Evolutionary conservation across 1,140 invertebrate genomes (phyloP).

Genomic region (Alviniconcha marisindica): DNA sequence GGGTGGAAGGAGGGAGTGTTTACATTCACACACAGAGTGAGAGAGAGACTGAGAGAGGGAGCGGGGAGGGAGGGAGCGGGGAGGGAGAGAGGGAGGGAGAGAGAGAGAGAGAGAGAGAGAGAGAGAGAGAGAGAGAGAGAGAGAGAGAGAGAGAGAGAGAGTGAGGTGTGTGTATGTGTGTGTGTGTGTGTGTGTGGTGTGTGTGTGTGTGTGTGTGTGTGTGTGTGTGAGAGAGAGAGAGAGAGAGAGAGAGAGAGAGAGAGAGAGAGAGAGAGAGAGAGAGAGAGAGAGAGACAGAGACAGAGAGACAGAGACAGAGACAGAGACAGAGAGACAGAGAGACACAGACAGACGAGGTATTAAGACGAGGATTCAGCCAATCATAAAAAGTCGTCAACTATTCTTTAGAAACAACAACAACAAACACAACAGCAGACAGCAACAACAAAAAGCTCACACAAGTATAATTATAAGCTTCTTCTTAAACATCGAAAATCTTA

Average conservation of each 20-base stretch:
- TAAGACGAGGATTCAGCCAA: too few relatives aligned
- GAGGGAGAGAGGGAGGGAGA: not conserved
- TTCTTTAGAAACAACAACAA: too few relatives aligned
- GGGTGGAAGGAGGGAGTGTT: not conserved
- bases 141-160: not conserved
- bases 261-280: not conserved
- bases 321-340: constrained; percentile 1
- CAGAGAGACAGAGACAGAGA: not conserved
- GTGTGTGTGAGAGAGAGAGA: not conserved
- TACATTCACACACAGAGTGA: not conserved
- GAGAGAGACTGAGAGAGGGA: not conserved
- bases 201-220: not conserved
- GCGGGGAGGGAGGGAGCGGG: not conserved
- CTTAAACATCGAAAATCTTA: too few relatives aligned
- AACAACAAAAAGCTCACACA: too few relatives aligned
- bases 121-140: not conserved
- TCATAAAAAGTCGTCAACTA: too few relatives aligned
- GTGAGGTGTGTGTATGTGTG: not conserved
- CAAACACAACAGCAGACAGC: too few relatives aligned
- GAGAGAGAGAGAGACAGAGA: constrained; percentile 8
- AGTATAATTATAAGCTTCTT: too few relatives aligned
- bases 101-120: not conserved
- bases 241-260: constrained; percentile 2
- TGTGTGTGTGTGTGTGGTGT: not conserved
- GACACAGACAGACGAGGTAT: not conserved